Base-by-base conservation (phyloP, 35 echinoderm and acorn worm genomes). In the Eucidaris tribuloides region DNA sequence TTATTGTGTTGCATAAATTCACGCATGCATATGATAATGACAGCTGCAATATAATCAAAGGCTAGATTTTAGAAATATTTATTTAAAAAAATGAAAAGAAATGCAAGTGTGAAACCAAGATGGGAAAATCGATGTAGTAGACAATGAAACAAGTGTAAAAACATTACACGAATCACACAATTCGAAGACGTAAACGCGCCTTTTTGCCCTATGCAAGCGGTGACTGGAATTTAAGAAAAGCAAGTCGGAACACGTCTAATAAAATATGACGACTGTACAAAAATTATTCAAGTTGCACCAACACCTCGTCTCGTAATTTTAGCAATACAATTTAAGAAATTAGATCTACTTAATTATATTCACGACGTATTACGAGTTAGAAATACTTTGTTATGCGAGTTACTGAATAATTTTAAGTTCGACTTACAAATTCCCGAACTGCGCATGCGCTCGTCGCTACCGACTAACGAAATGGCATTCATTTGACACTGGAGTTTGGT, bases 161-260 rank as follows among this genome's bases (percentile, higher is more conserved):
- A 59, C 56, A 59, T 59, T 4, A 59, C 56, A 59, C 56, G 56
- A 59, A 59, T 59, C 56, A 59, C 56, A 59, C 56, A 59, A n/a
- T n/a, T n/a, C n/a, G n/a, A n/a, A n/a, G 56, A 59, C 15, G 2
- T 59, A 59, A 59, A 59, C 56, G 56, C 56, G 56, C 56, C 56
- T 59, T 59, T 59, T 59, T 19, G 56, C 56, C 56, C 56, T 59
- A 59, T 59, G 3, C 56, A 59, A 59, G 56, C 56, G 56, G 56
- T 59, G 56, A 59, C 56, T 59, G 56, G 56, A 59, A 59, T 59
- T 59, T 15, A 59, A 59, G 3, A 59, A 59, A 59, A 4, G 56
- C 56, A 59, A 59, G 56, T 59, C 56, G 56, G 56, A 59, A 59
- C 56, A 59, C 56, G 56, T 59, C 56, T 59, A n/a, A 6, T 4